Percentiles rank a stretch among this genome's conserved stretches.
Conservation (phyloP, 53 echinoderm and acorn worm genomes). For the Glandiceps talaboti region DNA sequence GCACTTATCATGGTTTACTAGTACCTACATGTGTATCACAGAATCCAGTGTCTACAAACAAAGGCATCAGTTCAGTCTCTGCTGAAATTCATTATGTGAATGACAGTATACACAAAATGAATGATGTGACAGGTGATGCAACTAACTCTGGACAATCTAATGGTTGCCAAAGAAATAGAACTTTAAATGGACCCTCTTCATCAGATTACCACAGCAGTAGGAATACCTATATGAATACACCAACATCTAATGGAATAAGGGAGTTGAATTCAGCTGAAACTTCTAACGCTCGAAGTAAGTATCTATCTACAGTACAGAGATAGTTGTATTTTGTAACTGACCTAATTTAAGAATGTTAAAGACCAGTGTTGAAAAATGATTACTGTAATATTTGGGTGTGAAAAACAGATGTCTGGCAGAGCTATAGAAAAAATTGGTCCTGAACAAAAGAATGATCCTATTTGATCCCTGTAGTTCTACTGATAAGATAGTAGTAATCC, state of each 20-base stretch:
- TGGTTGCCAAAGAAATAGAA: not conserved
- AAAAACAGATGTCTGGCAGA: too few species aligned
- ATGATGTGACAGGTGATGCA: not conserved
- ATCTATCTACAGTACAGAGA: too few species aligned
- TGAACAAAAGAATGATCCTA: too few species aligned
- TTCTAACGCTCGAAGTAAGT: not conserved
- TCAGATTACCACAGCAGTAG: not conserved
- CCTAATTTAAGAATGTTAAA: too few species aligned
- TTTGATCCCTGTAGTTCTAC: too few species aligned
- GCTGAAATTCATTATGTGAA: not conserved
- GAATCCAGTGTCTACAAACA: not conserved
- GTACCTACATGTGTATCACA: not conserved
- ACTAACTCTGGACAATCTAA: not conserved
- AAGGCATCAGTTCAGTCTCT: not conserved
- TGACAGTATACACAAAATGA: not conserved
- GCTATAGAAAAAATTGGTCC: too few species aligned
- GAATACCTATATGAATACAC: not conserved
- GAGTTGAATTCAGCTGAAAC: not conserved
- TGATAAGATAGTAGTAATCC: too few species aligned
- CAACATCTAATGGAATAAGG: not conserved
- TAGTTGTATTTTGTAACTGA: too few species aligned
- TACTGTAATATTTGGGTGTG: too few species aligned
- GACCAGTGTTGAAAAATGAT: too few species aligned
- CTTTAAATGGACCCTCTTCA: not conserved
- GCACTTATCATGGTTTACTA: not conserved